Base-by-base conservation (phyloP, 2,888 invertebrate genomes). In the Diadromus collaris region DNA sequence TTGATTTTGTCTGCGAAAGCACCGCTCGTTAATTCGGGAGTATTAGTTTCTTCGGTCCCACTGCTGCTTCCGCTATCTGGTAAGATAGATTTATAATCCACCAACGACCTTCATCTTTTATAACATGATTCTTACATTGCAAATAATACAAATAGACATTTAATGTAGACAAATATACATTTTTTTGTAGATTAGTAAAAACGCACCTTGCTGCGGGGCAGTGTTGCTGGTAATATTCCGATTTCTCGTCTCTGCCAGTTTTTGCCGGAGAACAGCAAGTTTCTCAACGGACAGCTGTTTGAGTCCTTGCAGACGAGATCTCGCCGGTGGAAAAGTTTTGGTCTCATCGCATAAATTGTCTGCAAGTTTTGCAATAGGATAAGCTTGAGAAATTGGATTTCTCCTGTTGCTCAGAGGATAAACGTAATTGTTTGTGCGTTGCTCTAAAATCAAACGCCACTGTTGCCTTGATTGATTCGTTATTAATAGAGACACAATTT, bases 361-460 rank as follows among this genome's bases (percentile, higher is more conserved):
- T 64, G 89, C 86, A 63, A 27, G 63, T 78, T 65, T 73, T 27
- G 46, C 9, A 68, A 68, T 34, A 54, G 81, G 73, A 38, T 82
- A 83, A 41, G 65, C 76, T 58, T 83, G 83, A 9, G 78, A 75
- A 44, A 65, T 72, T 6, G 70, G 29, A 29, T 78, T 64, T 48
- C 64, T 85, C 21, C 81, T 86, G 71, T 84, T 87, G 56, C 81
- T 81, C 68, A 91, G 82, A 0, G 94, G 94, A 94, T 95, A 96
- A 67, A 94, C 93, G 88, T 95, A 96, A 68, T 94, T 94, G 82
- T 93, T 94, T 2, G 94, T 94, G 83, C 95, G 94, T 87, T 96
- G 95, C 89, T 97, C 97, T 71, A 97, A 91, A 38, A 97, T 91
- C 76, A 97, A 91, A 83, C 96, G 95, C 95, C 96, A 97, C 88